Base-by-base conservation (phyloP, 2,888 invertebrate species). In the Ectobius pallidus region DNA sequence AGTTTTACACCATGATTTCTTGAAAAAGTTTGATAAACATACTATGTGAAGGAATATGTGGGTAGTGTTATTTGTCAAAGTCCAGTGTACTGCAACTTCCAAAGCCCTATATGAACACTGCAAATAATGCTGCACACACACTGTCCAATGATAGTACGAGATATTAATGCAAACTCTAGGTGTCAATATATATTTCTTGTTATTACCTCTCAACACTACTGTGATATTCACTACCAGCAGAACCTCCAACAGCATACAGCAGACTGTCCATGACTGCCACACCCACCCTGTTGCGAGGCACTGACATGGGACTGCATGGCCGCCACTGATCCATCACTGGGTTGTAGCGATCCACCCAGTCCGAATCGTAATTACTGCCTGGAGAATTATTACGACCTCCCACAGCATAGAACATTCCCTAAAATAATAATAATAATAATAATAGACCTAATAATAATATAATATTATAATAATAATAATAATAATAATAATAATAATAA, bases 331-430 rank as follows among this genome's bases (percentile, higher is more conserved):
- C 95, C 27, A 89, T 89, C 32, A 91, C 87, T 0, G 96, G 95
- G 84, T 96, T 95, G 83, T 95, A 97, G 77, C 88, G 86, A 82
- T 95, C 95, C 42, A 96, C 72, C 82, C 80, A 78, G 34, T 81
- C 81, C 11, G 84, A 83, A 77, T 85, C 85, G 76, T 82, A 81
- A 77, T 84, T 94, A 71, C 92, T 93, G 16, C 93, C 95, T 30
- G 94, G 94, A 30, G 94, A 92, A 80, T 96, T 96, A 82, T 96
- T 96, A 77, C 97, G 86, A 0, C 97, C 97, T 16, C 97, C 97
- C 16, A 97, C 94, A 7, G 94, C 95, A 84, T 96, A 97, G 83
- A 97, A 93, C 80, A 92, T 87, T 32, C 96, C 94, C 87, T 90
- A 25, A 30, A 18, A 18, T n/a, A n/a, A n/a, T n/a, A n/a, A n/a